Conservation (phyloP, 2,888 invertebrate species). For the Crossocerus cetratus region DNA sequence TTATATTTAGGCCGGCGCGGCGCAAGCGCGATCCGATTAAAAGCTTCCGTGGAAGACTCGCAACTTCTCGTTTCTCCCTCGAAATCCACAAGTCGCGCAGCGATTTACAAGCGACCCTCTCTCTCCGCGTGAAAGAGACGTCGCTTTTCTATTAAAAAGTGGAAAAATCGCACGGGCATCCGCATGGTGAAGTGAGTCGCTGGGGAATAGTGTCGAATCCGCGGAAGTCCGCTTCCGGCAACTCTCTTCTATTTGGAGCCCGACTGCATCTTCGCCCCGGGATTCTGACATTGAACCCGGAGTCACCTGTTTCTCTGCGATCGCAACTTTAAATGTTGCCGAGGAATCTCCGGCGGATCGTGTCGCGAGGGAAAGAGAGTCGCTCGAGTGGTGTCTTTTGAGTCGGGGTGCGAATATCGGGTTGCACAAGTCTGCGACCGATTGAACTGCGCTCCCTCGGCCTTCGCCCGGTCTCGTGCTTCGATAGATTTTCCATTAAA, state of each 20-base stretch:
- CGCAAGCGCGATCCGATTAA: slow-evolving; percentile 74
- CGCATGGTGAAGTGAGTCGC: neutral
- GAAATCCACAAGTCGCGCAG: slow-evolving; percentile 39
- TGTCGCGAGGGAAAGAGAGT: neutral
- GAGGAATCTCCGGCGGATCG: too few species aligned
- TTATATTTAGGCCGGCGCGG: slow-evolving; percentile 72
- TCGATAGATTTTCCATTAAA: slow-evolving; percentile 14
- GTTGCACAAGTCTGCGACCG: neutral
- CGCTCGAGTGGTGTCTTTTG: neutral
- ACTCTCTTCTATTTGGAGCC: neutral
- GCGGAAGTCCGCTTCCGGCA: neutral
- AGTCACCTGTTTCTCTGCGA: neutral
- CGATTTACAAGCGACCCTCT: slow-evolving; percentile 33
- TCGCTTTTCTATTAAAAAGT: neutral
- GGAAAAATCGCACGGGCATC: too few species aligned
- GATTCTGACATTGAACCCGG: neutral
- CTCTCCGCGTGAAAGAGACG: neutral
- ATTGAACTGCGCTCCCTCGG: neutral
- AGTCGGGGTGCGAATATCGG: neutral
- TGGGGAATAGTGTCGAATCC: neutral
- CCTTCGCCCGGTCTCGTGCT: neutral
- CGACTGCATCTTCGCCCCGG: neutral
- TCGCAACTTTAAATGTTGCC: neutral
- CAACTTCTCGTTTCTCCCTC: slow-evolving; percentile 45
- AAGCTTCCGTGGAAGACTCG: slow-evolving; percentile 63